Conservation (phyloP, 2,797 vertebrate genomes). For the Poeciliopsis presidionis region DNA sequence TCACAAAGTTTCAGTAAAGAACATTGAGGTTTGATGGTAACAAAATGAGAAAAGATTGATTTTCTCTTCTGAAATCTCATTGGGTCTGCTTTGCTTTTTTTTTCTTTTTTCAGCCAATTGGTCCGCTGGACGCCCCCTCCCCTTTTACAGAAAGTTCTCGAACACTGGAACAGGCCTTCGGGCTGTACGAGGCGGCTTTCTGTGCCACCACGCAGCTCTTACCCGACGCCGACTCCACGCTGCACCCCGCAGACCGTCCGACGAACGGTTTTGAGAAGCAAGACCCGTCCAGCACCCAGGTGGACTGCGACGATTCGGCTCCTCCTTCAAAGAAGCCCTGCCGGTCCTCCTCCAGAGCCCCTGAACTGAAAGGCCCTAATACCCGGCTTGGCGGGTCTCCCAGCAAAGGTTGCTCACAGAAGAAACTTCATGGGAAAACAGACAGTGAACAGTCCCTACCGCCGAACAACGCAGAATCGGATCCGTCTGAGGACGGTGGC, state of each 20-base stretch:
- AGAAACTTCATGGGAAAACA: constrained; percentile 25
- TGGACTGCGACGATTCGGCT: constrained; percentile 34
- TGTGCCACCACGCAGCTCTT: constrained; percentile 56
- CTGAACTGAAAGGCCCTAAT: constrained; percentile 29
- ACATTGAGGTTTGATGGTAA: not conserved
- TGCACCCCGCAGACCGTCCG: constrained; percentile 30
- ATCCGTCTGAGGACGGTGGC: constrained; percentile 57
- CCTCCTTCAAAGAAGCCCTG: constrained; percentile 57
- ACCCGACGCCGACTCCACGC: constrained; percentile 40
- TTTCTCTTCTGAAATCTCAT: not conserved
- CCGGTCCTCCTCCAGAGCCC: constrained; percentile 19
- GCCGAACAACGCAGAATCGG: constrained; percentile 35
- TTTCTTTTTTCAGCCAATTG: constrained; percentile 42
- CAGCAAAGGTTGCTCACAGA: constrained; percentile 38
- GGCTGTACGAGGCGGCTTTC: constrained; percentile 64
- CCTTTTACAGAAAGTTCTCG: constrained; percentile 46
- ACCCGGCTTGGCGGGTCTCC: constrained; percentile 24
- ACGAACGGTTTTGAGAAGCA: constrained; percentile 65
- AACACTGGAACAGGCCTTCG: constrained; percentile 67
- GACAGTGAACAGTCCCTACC: constrained; percentile 45
- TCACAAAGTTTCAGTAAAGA: not conserved
- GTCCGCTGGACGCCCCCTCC: constrained; percentile 48
- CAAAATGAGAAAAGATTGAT: not conserved
- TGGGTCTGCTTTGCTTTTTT: not conserved
- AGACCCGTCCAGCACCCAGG: constrained; percentile 48